A percentile compares a stretch with the other conserved stretches of the same genome.
Conservation (phyloP, 30 jellyfish, hydroid and myxozoan genomes). For the Nemopilema nomurai region DNA sequence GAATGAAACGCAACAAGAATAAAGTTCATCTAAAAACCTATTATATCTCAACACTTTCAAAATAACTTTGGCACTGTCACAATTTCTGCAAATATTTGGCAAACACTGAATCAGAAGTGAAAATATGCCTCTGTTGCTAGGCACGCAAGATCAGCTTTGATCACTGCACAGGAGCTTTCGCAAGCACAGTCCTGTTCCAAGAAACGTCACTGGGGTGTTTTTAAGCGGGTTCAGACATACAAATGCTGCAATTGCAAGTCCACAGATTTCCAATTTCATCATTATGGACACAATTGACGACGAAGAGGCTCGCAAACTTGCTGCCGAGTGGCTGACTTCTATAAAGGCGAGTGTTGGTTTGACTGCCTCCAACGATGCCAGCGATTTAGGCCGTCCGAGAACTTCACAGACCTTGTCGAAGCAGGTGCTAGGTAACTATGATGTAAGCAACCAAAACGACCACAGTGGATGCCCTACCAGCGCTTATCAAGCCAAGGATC, state of each 20-base stretch:
- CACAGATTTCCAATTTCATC: background rate
- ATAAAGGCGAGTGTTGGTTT: constrained; percentile 8
- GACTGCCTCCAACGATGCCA: background rate
- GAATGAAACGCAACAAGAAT: no score
- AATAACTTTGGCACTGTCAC: no score
- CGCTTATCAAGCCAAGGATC: background rate
- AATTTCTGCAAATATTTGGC: no score
- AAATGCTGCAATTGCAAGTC: background rate
- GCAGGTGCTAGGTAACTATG: constrained; percentile 26
- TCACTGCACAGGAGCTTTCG: background rate
- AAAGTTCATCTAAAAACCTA: no score
- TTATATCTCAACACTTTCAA: no score
- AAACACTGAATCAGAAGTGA: background rate
- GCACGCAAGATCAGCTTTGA: background rate
- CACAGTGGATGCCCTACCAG: background rate
- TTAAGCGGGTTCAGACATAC: background rate
- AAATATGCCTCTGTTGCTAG: background rate
- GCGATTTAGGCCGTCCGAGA: background rate
- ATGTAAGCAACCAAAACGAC: constrained; percentile 14
- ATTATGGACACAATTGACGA: constrained; percentile 10
- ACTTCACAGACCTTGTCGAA: background rate
- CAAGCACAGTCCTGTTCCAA: background rate
- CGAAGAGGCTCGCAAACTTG: constrained; percentile 14
- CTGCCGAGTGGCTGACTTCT: constrained; percentile 20
- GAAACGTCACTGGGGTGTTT: background rate